phyloP scores from a whole-genome alignment of 2,888 invertebrate species.

The Heterodera filipjevi region DNA sequence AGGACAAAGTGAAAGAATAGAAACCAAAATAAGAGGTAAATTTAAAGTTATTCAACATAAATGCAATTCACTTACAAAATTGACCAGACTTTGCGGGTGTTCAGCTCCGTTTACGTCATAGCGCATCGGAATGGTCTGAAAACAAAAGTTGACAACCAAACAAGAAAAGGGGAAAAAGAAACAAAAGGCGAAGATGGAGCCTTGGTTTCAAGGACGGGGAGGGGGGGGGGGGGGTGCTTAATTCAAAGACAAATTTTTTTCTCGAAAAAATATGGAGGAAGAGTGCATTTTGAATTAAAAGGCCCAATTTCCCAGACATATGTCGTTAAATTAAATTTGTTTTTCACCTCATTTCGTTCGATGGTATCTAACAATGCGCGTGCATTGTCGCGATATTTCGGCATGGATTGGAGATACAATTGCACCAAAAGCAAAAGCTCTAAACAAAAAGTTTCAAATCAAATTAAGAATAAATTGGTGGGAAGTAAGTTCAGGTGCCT shows the following conservation, averaged over 20 bases:
- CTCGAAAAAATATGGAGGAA: background rate
- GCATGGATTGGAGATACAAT: slow-evolving; percentile 10
- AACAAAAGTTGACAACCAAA: background rate
- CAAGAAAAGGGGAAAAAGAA: background rate
- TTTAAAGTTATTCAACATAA: too few species aligned
- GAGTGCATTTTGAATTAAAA: too few species aligned
- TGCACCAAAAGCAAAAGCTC: slow-evolving; percentile 25
- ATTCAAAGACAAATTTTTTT: too few species aligned
- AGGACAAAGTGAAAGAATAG: too few species aligned
- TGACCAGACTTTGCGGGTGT: slow-evolving; percentile 32
- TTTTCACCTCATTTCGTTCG: slow-evolving; percentile 15
- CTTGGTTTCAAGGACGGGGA: background rate
- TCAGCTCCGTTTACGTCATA: slow-evolving; percentile 33
- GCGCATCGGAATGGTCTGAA: slow-evolving; percentile 40
- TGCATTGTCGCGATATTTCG: background rate
- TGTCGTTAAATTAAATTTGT: background rate
- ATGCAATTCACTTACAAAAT: slow-evolving; percentile 48
- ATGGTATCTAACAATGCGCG: slow-evolving; percentile 12
- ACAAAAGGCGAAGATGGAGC: too few species aligned
- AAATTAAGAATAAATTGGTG: too few species aligned
- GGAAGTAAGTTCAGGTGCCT: too few species aligned
- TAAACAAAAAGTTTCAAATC: background rate
- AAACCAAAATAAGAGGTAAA: background rate
- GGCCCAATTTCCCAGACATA: background rate
- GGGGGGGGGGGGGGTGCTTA: too few species aligned